These are phyloP conservation scores for Deroplatys truncata DNA, from an alignment of 2,888 invertebrate species.

Conservation along the genomic window DNA sequence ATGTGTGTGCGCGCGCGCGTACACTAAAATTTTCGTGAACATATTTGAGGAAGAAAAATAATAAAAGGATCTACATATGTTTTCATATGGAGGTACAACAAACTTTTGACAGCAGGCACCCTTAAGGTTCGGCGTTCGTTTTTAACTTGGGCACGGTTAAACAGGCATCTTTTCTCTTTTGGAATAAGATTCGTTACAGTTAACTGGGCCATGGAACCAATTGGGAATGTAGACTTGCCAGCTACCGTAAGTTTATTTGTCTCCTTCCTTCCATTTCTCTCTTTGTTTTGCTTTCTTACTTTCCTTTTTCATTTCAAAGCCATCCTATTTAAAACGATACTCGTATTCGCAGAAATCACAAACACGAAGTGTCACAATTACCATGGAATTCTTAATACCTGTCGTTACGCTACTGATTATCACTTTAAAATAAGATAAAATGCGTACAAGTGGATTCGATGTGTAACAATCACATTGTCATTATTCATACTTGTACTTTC, in stretches of 20 bases:
- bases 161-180: constrained; percentile 22
- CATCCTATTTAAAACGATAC: background rate
- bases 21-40: no score
- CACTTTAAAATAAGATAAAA: no score
- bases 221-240: constrained; percentile 21
- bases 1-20: no score
- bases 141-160: constrained; percentile 20
- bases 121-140: constrained; percentile 9
- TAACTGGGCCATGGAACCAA: constrained; percentile 20
- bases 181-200: constrained; percentile 22
- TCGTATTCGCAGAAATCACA: background rate
- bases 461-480: no score
- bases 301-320: background rate
- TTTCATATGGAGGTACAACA: background rate
- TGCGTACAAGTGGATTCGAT: no score
- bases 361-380: no score
- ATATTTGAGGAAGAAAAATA: no score
- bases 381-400: no score
- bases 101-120: background rate
- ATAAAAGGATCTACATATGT: background rate
- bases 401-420: no score
- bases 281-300: background rate
- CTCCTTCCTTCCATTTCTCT: background rate
- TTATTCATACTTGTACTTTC: no score
- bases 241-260: constrained; percentile 15